Evolutionary conservation across 2,797 vertebrate species (phyloP).

Genomic region (Varecia variegata): DNA sequence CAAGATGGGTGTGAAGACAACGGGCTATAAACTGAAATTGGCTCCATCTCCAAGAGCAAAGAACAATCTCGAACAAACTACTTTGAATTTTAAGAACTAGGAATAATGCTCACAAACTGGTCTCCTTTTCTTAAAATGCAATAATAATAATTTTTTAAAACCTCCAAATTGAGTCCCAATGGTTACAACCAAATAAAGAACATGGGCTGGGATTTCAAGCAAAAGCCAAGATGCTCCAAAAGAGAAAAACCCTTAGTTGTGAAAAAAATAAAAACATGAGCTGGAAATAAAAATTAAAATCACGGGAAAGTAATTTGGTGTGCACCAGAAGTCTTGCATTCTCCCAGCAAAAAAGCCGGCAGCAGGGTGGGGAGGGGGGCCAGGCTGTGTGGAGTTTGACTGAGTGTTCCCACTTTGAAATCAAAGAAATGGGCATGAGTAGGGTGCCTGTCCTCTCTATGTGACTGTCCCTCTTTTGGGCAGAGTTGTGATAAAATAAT

Average conservation of each 20-base stretch:
- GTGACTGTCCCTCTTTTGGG: background rate
- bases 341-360: background rate
- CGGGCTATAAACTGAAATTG: constrained; percentile 12
- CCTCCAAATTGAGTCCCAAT: constrained; percentile 26
- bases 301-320: background rate
- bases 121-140: constrained; percentile 64
- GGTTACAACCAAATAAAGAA: constrained; percentile 61
- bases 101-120: constrained; percentile 33
- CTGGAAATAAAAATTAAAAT: constrained; percentile 43
- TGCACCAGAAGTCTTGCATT: background rate
- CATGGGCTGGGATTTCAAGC: background rate
- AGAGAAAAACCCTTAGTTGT: constrained; percentile 42
- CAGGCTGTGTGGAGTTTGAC: background rate
- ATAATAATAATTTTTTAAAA: background rate
- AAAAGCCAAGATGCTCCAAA: background rate
- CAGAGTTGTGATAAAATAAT: constrained; percentile 19
- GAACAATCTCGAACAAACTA: constrained; percentile 16
- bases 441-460: background rate
- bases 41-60: constrained; percentile 38
- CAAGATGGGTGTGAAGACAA: constrained; percentile 68
- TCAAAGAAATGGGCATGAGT: background rate
- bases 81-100: constrained; percentile 61
- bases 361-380: background rate
- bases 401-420: constrained; percentile 31
- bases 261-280: constrained; percentile 55